Percentiles rank a stretch among this genome's conserved stretches.
These are phyloP conservation scores for Puntigrus tetrazona DNA, from an alignment of 2,113 vertebrate species.

Conservation along the genomic window DNA sequence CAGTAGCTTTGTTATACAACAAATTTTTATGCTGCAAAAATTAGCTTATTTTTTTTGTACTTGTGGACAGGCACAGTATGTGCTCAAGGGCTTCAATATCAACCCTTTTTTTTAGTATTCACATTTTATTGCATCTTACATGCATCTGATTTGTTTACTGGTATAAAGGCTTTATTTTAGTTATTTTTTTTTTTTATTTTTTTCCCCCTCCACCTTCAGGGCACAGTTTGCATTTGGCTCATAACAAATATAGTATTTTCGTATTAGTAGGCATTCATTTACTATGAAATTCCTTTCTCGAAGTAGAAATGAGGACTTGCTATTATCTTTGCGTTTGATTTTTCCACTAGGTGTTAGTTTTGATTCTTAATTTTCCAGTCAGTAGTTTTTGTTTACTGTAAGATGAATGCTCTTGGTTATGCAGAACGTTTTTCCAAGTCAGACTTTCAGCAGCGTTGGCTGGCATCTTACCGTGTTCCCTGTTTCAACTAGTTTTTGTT, in stretches of 20 bases:
- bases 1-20: constrained; percentile 18
- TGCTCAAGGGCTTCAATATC: constrained; percentile 37
- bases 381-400: not conserved
- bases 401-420: constrained; percentile 15
- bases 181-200: not conserved
- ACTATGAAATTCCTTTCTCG: not conserved
- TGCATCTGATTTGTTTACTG: constrained; percentile 10
- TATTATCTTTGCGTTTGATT: constrained; percentile 12
- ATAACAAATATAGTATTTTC: constrained; percentile 16
- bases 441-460: constrained; percentile 7
- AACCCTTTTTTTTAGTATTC: constrained; percentile 21
- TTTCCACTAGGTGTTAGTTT: not conserved
- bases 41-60: constrained; percentile 26
- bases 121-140: not conserved
- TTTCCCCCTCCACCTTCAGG: not conserved
- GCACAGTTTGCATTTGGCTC: not conserved
- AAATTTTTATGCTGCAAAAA: not conserved
- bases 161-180: not conserved
- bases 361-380: not conserved
- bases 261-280: not conserved
- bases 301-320: not conserved
- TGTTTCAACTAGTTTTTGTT: not conserved
- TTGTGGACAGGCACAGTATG: constrained; percentile 16
- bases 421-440: constrained; percentile 4
- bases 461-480: not conserved